phyloP scores from a whole-genome alignment of 2,888 invertebrate species.

The Tetheella fluctuosa region DNA sequence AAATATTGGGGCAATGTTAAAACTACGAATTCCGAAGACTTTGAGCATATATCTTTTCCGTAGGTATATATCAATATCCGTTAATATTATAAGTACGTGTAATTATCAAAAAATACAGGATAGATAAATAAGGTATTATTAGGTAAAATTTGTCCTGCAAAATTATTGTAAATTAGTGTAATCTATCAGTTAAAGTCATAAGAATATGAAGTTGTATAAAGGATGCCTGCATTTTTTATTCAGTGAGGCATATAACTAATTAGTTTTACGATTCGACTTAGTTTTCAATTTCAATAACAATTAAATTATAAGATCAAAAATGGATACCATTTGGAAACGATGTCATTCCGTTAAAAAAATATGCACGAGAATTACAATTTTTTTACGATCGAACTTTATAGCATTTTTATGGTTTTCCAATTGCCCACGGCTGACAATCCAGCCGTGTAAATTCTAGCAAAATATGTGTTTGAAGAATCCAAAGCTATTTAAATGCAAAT shows the following conservation, averaged over 20 bases:
- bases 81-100: no score
- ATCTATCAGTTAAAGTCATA: no score
- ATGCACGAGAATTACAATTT: conserved; percentile 66
- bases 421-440: conserved; percentile 76
- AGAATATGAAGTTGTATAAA: no score
- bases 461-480: conserved; percentile 66
- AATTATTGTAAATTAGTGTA: no score
- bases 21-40: background rate
- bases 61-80: no score
- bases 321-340: conserved; percentile 41
- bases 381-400: conserved; percentile 79
- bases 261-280: conserved; percentile 36
- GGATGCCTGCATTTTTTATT: no score
- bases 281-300: conserved; percentile 45
- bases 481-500: conserved; percentile 76
- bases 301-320: conserved; percentile 45
- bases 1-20: conserved; percentile 6
- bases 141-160: no score
- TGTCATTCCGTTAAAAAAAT: conserved; percentile 53
- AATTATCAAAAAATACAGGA: no score
- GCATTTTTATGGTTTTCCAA: conserved; percentile 77
- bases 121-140: no score
- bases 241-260: conserved; percentile 18
- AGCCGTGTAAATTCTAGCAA: conserved; percentile 77
- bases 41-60: no score